Evolutionary conservation across 2,797 vertebrate species (phyloP), one percentile per base, ranked within the genome.

Genomic region (Amblyraja radiata): DNA sequence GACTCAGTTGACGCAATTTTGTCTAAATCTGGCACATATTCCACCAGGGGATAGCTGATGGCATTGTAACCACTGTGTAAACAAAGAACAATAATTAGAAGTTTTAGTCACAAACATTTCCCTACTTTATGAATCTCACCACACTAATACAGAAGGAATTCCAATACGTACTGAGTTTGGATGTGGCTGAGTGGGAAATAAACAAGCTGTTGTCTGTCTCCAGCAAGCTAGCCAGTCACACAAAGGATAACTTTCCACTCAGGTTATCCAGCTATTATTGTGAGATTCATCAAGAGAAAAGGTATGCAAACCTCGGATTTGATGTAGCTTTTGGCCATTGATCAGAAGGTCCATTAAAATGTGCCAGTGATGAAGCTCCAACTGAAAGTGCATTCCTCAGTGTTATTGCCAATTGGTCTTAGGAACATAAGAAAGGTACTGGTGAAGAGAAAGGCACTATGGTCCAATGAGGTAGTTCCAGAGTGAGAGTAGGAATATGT

Each of bases 21-120:
- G 18, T 6, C 93, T 36, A 54, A 95, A 94, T 95, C 94, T 94
- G 95, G 94, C 76, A 80, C 14, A 93, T 93, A 84, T 81, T 93
- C 94, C 94, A 94, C 96, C 96, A 97, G 95, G 95, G 96, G 95
- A 93, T 95, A 96, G 94, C 95, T 94, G 94, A 96, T 93, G 94
- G 94, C 95, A 94, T 96, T 95, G 94, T 96, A 97, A 93, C 95
- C 95, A 93, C 95, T 96, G 94, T 18, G 83, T 76, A 93, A 93
- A 94, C 84, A 94, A 93, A 94, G 94, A 95, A 74, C 21, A 93
- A 76, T 92, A 94, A 93, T 94, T 86, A 93, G 93, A 93, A 84
- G 74, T 86, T 93, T 94, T 93, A 93, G 65, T 94, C 84, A 88
- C 61, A 36, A 65, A n/a, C n/a, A 68, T 16, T 88, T 4, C 78